A percentile compares a stretch with the other conserved stretches of the same genome.
These are phyloP conservation scores for Sebastes hubbsi DNA, from an alignment of 2,797 vertebrate species.

Conservation along the genomic window DNA sequence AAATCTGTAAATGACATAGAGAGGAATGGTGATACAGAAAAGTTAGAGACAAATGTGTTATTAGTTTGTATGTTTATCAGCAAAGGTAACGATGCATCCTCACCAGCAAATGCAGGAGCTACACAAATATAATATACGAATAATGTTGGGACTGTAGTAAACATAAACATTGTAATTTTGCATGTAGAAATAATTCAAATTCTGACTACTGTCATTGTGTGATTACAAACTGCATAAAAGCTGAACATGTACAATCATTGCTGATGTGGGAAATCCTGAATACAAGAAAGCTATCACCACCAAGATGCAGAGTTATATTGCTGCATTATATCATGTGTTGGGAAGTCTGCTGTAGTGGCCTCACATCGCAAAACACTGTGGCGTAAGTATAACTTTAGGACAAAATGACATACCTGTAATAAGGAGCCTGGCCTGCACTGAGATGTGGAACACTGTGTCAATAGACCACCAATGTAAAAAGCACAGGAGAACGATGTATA, in stretches of 20 bases:
- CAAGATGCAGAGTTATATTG: too few relatives aligned
- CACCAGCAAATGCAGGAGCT: background rate
- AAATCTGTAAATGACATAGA: background rate
- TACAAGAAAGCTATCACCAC: too few relatives aligned
- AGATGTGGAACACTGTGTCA: too few relatives aligned
- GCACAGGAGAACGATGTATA: too few relatives aligned
- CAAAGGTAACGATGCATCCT: background rate
- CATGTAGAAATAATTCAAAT: background rate
- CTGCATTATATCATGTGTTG: too few relatives aligned
- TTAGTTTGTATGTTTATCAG: background rate
- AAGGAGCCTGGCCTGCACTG: too few relatives aligned
- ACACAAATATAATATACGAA: background rate
- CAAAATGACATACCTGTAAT: too few relatives aligned
- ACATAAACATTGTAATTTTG: background rate
- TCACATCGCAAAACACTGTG: too few relatives aligned
- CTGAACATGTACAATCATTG: background rate
- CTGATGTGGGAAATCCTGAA: background rate
- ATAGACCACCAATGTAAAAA: too few relatives aligned
- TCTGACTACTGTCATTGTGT: background rate
- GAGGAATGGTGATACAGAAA: background rate
- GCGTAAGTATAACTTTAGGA: too few relatives aligned
- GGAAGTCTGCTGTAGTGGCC: too few relatives aligned
- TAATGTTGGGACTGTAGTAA: background rate
- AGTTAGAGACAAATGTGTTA: background rate
- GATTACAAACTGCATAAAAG: background rate